These are phyloP conservation scores for Micronisus gabar DNA, from an alignment of 2,113 vertebrate species.

Conservation along the genomic window DNA sequence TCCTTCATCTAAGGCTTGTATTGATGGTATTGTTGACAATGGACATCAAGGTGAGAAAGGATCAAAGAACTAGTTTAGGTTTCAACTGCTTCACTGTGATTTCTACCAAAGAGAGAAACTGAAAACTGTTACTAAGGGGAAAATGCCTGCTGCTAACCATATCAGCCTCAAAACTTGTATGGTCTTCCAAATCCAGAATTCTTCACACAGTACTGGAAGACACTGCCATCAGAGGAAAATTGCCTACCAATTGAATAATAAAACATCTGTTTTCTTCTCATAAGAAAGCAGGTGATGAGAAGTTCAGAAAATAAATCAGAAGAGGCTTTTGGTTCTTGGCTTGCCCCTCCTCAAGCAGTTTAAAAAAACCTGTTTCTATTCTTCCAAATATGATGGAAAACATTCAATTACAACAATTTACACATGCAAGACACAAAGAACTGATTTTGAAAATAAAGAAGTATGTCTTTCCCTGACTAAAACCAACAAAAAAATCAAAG, in stretches of 20 bases:
- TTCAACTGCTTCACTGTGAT: background rate
- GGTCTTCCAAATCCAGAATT: background rate
- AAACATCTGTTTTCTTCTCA: background rate
- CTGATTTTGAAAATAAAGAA: background rate
- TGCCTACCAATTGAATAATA: background rate
- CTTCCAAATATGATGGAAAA: background rate
- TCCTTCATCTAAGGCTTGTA: background rate
- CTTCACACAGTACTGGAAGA: background rate
- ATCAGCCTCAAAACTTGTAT: background rate
- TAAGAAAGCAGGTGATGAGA: background rate
- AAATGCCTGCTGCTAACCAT: background rate
- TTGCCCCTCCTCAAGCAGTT: background rate
- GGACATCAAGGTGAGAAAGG: background rate
- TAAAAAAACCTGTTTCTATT: background rate
- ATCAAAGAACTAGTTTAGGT: background rate
- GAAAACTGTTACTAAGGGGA: background rate
- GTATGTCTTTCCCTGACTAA: background rate
- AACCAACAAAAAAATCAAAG: background rate
- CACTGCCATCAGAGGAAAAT: background rate
- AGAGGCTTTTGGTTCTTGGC: background rate
- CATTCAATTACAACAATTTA: background rate
- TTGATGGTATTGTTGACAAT: background rate
- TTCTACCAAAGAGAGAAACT: background rate
- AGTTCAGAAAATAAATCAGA: background rate
- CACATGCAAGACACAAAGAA: background rate